Evolutionary conservation across 2,888 invertebrate species (phyloP).

Genomic region (Bedellia somnulentella): DNA sequence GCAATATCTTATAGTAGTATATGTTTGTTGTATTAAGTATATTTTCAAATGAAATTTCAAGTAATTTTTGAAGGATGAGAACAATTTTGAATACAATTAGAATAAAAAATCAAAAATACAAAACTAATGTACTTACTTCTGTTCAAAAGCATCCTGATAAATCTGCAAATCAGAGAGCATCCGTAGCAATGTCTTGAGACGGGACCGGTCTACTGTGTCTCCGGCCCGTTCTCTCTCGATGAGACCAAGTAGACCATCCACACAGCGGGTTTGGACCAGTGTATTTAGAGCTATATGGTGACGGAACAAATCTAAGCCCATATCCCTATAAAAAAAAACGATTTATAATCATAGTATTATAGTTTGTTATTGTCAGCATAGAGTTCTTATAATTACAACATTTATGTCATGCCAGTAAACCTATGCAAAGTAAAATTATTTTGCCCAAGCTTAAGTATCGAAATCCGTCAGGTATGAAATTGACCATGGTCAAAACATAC

Average conservation of each 20-base stretch:
- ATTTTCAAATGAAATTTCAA: no score
- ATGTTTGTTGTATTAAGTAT: no score
- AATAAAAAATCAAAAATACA: no score
- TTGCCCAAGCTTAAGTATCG: no score
- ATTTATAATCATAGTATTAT: neutral
- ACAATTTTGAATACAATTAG: no score
- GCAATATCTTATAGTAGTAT: no score
- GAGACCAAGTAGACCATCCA: constrained; percentile 88
- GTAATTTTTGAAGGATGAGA: no score
- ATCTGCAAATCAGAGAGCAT: constrained; percentile 98
- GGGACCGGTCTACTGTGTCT: constrained; percentile 87
- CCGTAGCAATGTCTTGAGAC: constrained; percentile 89
- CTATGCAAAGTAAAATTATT: no score
- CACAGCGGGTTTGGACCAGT: constrained; percentile 88
- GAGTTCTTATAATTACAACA: no score
- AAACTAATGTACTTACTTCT: constrained; percentile 56
- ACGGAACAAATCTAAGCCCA: constrained; percentile 94
- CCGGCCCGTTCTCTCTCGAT: constrained; percentile 95
- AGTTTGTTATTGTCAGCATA: neutral
- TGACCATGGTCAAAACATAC: no score
- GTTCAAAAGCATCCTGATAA: constrained; percentile 86
- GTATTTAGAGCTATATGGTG: constrained; percentile 90
- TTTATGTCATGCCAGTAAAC: no score
- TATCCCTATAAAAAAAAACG: constrained; percentile 69
- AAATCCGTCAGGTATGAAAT: no score